These are phyloP conservation scores for Eutrigla gurnardus DNA, from an alignment of 2,797 vertebrate species.

Conservation along the genomic window DNA sequence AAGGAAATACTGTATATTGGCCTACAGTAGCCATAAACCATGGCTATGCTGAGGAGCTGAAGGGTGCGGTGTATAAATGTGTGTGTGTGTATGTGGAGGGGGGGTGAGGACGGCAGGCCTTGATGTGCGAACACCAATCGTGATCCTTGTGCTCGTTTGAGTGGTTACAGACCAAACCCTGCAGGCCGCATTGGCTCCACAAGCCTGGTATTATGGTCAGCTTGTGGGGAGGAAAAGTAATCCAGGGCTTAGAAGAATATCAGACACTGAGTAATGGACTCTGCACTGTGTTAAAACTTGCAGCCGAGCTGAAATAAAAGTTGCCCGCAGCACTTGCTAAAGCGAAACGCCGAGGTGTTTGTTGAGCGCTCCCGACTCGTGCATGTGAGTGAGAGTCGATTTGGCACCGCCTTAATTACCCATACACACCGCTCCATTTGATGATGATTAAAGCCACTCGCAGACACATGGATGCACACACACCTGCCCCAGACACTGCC, in stretches of 20 bases:
- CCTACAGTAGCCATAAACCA: slow-evolving; percentile 34
- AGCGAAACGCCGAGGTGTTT: slow-evolving; percentile 44
- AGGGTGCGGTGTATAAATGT: slow-evolving; percentile 29
- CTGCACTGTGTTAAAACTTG: slow-evolving; percentile 69
- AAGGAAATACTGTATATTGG: slow-evolving; percentile 17
- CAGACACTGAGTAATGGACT: slow-evolving; percentile 68
- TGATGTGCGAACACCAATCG: slow-evolving; percentile 64
- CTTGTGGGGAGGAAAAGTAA: slow-evolving; percentile 76
- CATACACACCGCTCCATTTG: slow-evolving; percentile 80
- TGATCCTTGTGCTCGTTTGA: slow-evolving; percentile 65
- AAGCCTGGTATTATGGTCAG: slow-evolving; percentile 82
- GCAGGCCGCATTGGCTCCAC: slow-evolving; percentile 76
- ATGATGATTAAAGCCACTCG: slow-evolving; percentile 80
- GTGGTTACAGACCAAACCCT: slow-evolving; percentile 76
- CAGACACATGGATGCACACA: slow-evolving; percentile 41
- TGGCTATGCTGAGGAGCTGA: slow-evolving; percentile 21
- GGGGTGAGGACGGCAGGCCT: slow-evolving; percentile 27
- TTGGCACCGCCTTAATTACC: slow-evolving; percentile 83
- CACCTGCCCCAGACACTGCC: slow-evolving; percentile 71
- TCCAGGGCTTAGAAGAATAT: slow-evolving; percentile 65
- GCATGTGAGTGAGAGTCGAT: slow-evolving; percentile 76
- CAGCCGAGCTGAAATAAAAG: slow-evolving; percentile 45
- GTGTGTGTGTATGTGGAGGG: slow-evolving; percentile 23
- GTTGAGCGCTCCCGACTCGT: slow-evolving; percentile 62
- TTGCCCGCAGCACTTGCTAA: slow-evolving; percentile 62